Evolutionary conservation across 64 coral and sea anemone genomes (phyloP).

Genomic region (Stichodactyla helianthus): DNA sequence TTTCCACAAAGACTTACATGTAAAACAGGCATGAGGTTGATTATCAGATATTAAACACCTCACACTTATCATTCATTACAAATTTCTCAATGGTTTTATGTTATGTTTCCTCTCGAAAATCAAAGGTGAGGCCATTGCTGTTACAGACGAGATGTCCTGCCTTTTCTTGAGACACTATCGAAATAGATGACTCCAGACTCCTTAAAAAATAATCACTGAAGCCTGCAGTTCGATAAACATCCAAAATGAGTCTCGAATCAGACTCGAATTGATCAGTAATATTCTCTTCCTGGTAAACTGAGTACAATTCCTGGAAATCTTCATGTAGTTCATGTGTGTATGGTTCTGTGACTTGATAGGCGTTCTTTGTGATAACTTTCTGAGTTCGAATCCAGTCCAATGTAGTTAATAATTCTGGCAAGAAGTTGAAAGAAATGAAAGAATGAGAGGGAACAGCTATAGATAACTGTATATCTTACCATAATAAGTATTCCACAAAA

Average conservation of each 20-base stretch:
- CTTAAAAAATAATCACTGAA: conserved; percentile 71
- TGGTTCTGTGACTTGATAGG: conserved; percentile 37
- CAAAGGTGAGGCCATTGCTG: background rate
- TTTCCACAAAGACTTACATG: too few species aligned
- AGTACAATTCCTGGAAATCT: conserved; percentile 57
- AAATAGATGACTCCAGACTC: conserved; percentile 46
- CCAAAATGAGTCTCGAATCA: conserved; percentile 62
- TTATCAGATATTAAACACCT: too few species aligned
- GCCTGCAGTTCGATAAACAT: conserved; percentile 57
- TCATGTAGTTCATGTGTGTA: conserved; percentile 49
- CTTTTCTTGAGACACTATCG: conserved; percentile 9
- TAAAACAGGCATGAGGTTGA: too few species aligned
- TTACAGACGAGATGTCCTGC: background rate
- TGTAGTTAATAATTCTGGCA: conserved; percentile 63
- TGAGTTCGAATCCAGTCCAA: conserved; percentile 56
- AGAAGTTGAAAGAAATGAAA: background rate
- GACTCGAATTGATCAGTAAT: conserved; percentile 43
- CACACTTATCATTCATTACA: background rate
- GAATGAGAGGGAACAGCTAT: background rate
- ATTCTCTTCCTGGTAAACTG: conserved; percentile 59
- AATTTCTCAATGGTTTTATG: background rate
- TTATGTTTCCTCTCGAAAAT: conserved; percentile 11
- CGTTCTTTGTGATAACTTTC: conserved; percentile 25
- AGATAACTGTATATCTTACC: too few species aligned
- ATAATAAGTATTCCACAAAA: too few species aligned